Percentiles rank a stretch among this genome's conserved stretches.
These are phyloP conservation scores for Bucco capensis DNA, from an alignment of 2,113 vertebrate species.

Conservation along the genomic window DNA sequence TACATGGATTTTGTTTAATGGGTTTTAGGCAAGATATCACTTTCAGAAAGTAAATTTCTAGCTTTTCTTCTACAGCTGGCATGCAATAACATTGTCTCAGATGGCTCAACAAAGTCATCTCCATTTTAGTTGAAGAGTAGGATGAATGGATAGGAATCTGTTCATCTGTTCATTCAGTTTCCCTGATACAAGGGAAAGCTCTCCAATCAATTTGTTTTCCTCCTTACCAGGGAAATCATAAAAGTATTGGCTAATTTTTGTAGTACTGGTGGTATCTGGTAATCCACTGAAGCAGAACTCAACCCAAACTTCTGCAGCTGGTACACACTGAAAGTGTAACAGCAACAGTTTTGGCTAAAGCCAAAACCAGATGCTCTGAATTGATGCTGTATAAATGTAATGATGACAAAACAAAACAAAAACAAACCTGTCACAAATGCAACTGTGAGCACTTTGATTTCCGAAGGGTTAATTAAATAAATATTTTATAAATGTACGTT, in stretches of 20 bases:
- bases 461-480: slow-evolving; percentile 58
- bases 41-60: neutral
- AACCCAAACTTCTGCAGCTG: slow-evolving; percentile 19
- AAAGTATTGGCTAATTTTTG: neutral
- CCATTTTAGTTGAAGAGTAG: neutral
- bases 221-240: neutral
- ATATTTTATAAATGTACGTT: slow-evolving; percentile 55
- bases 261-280: neutral
- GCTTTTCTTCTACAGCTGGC: neutral
- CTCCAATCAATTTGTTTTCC: neutral
- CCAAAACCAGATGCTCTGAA: slow-evolving; percentile 34
- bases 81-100: neutral
- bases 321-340: slow-evolving; percentile 19
- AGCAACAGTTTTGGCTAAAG: slow-evolving; percentile 35
- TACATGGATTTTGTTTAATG: neutral
- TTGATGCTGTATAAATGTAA: slow-evolving; percentile 43
- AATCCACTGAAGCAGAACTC: slow-evolving; percentile 41
- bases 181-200: neutral
- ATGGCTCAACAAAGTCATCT: neutral
- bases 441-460: slow-evolving; percentile 61
- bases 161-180: neutral
- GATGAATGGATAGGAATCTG: neutral
- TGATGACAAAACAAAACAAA: slow-evolving; percentile 45
- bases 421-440: slow-evolving; percentile 48
- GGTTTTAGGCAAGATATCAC: neutral